Evolutionary conservation across 1,140 invertebrate genomes (phyloP).

Genomic region (Holotrichia oblita): DNA sequence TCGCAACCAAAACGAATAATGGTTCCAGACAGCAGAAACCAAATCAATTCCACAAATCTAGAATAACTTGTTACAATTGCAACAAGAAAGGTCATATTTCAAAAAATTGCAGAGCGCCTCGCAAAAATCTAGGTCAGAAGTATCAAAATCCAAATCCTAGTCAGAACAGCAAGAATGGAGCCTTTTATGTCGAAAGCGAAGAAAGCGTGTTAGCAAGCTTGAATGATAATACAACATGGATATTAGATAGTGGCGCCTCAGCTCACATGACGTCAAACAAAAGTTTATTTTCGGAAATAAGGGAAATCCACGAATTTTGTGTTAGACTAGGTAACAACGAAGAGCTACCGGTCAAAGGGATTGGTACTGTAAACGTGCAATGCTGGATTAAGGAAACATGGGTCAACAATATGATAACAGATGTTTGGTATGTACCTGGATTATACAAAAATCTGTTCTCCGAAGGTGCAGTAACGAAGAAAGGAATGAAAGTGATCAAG

Average conservation of each 20-base stretch:
- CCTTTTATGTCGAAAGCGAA: too few species aligned
- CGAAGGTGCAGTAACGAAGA: too few species aligned
- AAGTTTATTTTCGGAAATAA: neutral
- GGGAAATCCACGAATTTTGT: neutral
- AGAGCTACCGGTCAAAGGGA: neutral
- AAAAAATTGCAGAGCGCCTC: conserved; percentile 44
- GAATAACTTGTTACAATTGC: too few species aligned
- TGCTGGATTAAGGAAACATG: too few species aligned
- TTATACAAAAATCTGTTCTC: too few species aligned
- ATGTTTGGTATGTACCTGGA: too few species aligned
- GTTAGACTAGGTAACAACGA: neutral
- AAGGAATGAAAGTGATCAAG: too few species aligned
- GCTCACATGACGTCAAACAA: neutral
- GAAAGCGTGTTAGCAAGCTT: neutral
- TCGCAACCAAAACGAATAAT: conserved; percentile 45
- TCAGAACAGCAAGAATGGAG: too few species aligned
- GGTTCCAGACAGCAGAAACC: conserved; percentile 32
- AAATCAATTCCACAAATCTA: too few species aligned
- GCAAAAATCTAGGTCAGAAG: neutral
- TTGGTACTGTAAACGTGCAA: too few species aligned
- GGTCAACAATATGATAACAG: too few species aligned
- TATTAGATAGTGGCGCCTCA: neutral
- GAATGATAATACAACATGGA: neutral
- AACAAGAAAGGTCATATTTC: conserved; percentile 52
- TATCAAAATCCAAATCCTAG: neutral